Conservation (phyloP, 1,140 invertebrate genomes). For the Antheraea pernyi region DNA sequence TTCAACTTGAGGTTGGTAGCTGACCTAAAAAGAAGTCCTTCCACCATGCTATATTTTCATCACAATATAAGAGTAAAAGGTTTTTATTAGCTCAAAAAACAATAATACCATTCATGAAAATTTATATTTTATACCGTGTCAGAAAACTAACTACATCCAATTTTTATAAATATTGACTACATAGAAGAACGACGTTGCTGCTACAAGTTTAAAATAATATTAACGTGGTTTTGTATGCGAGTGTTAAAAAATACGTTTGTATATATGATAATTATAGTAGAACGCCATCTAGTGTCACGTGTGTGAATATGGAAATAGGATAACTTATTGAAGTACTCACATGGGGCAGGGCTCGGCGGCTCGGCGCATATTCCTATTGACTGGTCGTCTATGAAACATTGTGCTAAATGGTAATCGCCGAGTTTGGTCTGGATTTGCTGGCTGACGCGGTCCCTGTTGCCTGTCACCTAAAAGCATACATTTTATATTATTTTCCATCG, state of each 20-base stretch:
- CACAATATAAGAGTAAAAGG: no score
- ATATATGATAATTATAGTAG: background rate
- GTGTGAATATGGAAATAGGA: background rate
- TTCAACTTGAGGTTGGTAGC: no score
- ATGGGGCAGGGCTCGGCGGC: conserved; percentile 80
- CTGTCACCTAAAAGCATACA: conserved; percentile 81
- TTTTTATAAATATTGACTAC: no score
- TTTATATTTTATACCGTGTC: no score
- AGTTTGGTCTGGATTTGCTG: conserved; percentile 87
- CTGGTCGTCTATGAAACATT: conserved; percentile 83
- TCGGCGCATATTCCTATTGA: conserved; percentile 87
- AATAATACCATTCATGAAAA: no score
- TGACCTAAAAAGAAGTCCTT: no score
- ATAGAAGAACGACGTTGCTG: no score
- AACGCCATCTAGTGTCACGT: background rate
- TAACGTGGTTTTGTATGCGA: no score
- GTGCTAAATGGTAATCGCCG: conserved; percentile 85
- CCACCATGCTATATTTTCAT: no score
- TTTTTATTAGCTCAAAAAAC: no score
- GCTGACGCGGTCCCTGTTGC: conserved; percentile 84
- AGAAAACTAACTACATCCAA: no score
- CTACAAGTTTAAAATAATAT: no score
- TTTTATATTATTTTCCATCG: background rate
- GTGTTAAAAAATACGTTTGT: background rate
- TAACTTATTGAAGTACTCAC: conserved; percentile 47